Evolutionary conservation across 2,797 vertebrate genomes (phyloP).

Genomic region (Phataginus tetradactyla): DNA sequence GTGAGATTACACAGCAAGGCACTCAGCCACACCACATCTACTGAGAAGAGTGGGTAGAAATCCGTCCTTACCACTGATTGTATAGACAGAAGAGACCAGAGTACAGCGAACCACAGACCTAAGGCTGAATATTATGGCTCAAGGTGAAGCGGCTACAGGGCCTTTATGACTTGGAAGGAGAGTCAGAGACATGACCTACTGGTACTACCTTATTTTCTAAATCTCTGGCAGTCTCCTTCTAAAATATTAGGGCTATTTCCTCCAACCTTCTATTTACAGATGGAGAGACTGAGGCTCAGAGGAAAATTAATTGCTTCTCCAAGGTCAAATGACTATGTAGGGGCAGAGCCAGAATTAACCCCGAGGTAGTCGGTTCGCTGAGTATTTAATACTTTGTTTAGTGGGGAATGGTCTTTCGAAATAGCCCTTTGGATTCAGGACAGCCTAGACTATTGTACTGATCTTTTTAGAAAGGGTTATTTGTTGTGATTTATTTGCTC

Average conservation of each 20-base stretch:
- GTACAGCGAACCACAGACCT: neutral
- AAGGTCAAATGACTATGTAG: neutral
- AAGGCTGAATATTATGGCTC: neutral
- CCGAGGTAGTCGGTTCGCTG: neutral
- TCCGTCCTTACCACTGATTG: neutral
- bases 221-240: neutral
- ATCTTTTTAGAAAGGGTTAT: neutral
- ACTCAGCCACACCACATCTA: neutral
- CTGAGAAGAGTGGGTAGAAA: neutral
- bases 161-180: neutral
- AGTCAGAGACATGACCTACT: neutral
- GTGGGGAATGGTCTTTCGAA: neutral
- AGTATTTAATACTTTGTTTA: neutral
- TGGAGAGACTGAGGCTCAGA: neutral
- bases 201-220: neutral
- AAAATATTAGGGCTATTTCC: neutral
- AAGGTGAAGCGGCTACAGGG: neutral
- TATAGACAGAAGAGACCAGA: neutral
- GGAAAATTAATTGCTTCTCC: slow-evolving; percentile 13
- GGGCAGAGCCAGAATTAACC: neutral
- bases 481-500: neutral
- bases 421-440: neutral
- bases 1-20: neutral
- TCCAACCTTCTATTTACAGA: neutral
- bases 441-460: slow-evolving; percentile 9